Base-by-base conservation (phyloP, 2,113 vertebrate species). In the Nibea albiflora region DNA sequence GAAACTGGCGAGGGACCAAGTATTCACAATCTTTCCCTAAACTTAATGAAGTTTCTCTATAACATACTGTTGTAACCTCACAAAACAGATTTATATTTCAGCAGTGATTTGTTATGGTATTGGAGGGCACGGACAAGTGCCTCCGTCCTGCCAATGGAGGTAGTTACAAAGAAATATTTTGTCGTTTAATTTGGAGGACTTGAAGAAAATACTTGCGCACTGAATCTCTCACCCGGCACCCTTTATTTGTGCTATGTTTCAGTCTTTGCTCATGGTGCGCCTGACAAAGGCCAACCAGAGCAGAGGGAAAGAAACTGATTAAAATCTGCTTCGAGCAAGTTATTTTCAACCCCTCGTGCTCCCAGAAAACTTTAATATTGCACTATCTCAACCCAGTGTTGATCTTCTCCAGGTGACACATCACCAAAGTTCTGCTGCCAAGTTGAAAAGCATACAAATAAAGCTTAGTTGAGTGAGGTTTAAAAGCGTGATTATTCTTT, bases 401-500 rank as follows among this genome's bases (percentile, higher is more conserved):
- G 61, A 67, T 63, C 22, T 53, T 74, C n/a, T 70, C 12, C 44
- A 65, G 58, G 28, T 76, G 67, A 76, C 56, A 68, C 62, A 22
- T 35, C 19, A 39, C 26, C 56, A 49, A 46, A 62, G 28, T 64
- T 31, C 20, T 60, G 53, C 24, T 20, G 62, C 15, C 20, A 42
- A 44, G 19, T 9, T 66, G 73, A 76, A 69, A 77, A 63, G 0
- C 24, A 62, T 22, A 35, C 65, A 54, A 71, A 84, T 58, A 81
- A 84, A 76, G 68, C 49, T 72, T 3, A 31, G 9, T 3, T 62
- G 67, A 22, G 44, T 63, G 47, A 67, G 19, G 5, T 64, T 88
- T 77, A 56, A 86, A 50, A 63, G 24, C 64, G 35, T 22, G 56
- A 44, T 77, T 60, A 24, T 73, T 77, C 53, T 68, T 75, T 75